Conservation (phyloP, 1,140 invertebrate species). For the Agrypnia vestita region DNA sequence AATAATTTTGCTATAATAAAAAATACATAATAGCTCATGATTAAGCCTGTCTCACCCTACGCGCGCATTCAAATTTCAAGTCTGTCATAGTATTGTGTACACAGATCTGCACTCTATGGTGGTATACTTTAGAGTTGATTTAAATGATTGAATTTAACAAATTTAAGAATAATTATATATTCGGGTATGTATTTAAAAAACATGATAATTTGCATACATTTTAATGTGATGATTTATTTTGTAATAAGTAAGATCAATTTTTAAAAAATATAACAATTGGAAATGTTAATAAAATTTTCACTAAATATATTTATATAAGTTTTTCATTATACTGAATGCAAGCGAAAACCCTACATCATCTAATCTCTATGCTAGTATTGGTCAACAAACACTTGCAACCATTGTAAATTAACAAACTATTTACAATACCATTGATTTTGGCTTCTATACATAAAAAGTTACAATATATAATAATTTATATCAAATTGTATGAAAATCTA, state of each 20-base stretch:
- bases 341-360: constrained; percentile 65
- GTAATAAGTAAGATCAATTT: constrained; percentile 29
- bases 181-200: too few species aligned
- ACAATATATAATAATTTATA: constrained; percentile 21
- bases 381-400: constrained; percentile 70
- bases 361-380: constrained; percentile 66
- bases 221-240: constrained; percentile 33
- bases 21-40: too few species aligned
- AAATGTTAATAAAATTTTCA: constrained; percentile 17
- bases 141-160: too few species aligned
- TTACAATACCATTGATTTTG: constrained; percentile 14
- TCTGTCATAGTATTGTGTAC: too few species aligned
- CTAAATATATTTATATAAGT: constrained; percentile 3
- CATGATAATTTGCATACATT: neutral
- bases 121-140: too few species aligned
- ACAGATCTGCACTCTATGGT: too few species aligned
- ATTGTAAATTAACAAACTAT: constrained; percentile 61
- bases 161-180: too few species aligned
- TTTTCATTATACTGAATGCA: constrained; percentile 53
- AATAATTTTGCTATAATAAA: too few species aligned
- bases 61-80: too few species aligned
- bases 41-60: too few species aligned
- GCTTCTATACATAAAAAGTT: constrained; percentile 7
- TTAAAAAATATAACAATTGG: constrained; percentile 32
- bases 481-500: constrained; percentile 30